These are phyloP conservation scores for Chrysolina americana DNA, from an alignment of 2,888 invertebrate species.

Conservation along the genomic window DNA sequence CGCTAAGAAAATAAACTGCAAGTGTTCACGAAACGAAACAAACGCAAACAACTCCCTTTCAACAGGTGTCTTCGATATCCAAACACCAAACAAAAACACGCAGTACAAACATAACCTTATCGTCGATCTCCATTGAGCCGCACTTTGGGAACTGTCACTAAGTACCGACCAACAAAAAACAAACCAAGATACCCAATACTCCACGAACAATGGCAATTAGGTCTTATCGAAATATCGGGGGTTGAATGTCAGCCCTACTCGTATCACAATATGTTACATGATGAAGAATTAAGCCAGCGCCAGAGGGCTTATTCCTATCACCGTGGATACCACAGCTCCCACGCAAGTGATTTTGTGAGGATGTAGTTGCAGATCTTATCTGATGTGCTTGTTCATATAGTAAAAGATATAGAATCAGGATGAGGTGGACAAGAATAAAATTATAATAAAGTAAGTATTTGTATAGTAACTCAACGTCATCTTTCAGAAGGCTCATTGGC, in stretches of 20 bases:
- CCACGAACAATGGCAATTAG: constrained; percentile 38
- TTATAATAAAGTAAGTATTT: no score
- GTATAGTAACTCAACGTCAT: not conserved
- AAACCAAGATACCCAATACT: constrained; percentile 31
- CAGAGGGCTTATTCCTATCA: constrained; percentile 50
- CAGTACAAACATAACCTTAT: constrained; percentile 56
- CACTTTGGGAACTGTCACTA: constrained; percentile 53
- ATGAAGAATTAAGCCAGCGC: constrained; percentile 51
- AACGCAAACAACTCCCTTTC: constrained; percentile 45
- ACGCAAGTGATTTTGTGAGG: constrained; percentile 45
- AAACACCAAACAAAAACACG: constrained; percentile 50
- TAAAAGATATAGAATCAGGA: no score
- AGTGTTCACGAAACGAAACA: constrained; percentile 17
- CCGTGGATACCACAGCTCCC: constrained; percentile 61
- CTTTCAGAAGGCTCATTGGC: not conserved
- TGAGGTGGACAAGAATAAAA: no score
- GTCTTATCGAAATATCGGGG: constrained; percentile 25
- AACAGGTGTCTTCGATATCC: constrained; percentile 55
- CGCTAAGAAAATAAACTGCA: constrained; percentile 27
- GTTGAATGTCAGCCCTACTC: constrained; percentile 42
- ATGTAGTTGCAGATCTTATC: constrained; percentile 10
- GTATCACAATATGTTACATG: constrained; percentile 57
- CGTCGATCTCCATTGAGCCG: constrained; percentile 48
- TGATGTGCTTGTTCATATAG: not conserved
- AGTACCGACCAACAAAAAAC: constrained; percentile 50